Percentiles rank a stretch among this genome's conserved stretches.
Conservation (phyloP, 2,797 vertebrate species). For the Trichosurus vulpecula region DNA sequence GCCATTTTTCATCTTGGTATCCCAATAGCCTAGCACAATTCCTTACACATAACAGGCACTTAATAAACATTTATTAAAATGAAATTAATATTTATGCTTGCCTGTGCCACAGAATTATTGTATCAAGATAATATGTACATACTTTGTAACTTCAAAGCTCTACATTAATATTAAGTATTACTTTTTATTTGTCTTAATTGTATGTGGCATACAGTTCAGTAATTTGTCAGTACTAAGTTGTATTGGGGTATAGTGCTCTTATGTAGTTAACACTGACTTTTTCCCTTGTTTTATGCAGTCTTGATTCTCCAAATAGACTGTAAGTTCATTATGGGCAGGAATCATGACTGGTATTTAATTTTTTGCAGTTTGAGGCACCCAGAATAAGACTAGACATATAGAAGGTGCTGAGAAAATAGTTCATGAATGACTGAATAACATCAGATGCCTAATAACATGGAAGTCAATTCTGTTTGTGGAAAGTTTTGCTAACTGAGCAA, state of each 20-base stretch:
- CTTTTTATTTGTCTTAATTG: not conserved
- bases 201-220: not conserved
- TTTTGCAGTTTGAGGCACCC: not conserved
- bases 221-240: not conserved
- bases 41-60: not conserved
- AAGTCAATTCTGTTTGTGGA: fast-evolving
- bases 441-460: not conserved
- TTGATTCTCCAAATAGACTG: not conserved
- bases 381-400: not conserved
- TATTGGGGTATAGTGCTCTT: not conserved
- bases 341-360: not conserved
- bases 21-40: not conserved
- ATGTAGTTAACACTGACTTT: not conserved
- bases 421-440: not conserved
- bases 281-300: not conserved
- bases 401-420: not conserved
- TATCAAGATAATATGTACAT: not conserved
- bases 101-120: not conserved
- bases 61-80: not conserved
- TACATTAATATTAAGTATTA: not conserved
- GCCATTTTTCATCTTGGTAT: not conserved
- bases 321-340: not conserved
- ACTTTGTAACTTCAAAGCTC: not conserved
- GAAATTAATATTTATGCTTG: not conserved
- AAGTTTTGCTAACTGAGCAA: not conserved